phyloP scores from a whole-genome alignment of 2,888 invertebrate genomes.

The Thalpophila matura region DNA sequence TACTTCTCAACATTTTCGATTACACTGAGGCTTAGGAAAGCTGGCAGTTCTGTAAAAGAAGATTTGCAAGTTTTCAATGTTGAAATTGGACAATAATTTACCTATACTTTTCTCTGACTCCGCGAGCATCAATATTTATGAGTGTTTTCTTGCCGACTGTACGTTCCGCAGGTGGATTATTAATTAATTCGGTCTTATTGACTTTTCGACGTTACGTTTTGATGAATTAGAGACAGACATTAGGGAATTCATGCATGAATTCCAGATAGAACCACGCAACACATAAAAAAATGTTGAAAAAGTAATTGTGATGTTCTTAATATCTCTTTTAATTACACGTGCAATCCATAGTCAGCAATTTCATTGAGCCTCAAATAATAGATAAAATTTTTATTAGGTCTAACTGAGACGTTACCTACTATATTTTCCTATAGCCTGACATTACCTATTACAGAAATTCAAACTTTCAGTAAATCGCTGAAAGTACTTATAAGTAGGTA shows the following conservation, averaged over 20 bases:
- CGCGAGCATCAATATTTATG: no score
- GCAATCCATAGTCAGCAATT: no score
- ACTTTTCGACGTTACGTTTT: constrained; percentile 66
- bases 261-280: constrained; percentile 66
- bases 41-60: neutral
- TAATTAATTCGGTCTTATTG: constrained; percentile 75
- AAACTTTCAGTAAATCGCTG: neutral
- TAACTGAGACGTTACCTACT: no score
- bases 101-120: no score
- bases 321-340: neutral
- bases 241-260: constrained; percentile 60
- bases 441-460: no score
- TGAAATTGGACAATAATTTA: no score
- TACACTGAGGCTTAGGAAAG: neutral
- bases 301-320: constrained; percentile 20
- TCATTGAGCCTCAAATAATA: no score
- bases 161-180: constrained; percentile 70
- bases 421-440: no score
- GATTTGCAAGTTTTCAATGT: neutral
- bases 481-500: no score
- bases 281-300: constrained; percentile 22
- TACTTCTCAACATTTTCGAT: neutral
- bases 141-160: constrained; percentile 51
- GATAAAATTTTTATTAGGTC: no score
- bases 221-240: constrained; percentile 64